Percentiles rank a stretch among this genome's conserved stretches.
Conservation (phyloP, 2,113 vertebrate genomes). For the Oriolus oriolus region DNA sequence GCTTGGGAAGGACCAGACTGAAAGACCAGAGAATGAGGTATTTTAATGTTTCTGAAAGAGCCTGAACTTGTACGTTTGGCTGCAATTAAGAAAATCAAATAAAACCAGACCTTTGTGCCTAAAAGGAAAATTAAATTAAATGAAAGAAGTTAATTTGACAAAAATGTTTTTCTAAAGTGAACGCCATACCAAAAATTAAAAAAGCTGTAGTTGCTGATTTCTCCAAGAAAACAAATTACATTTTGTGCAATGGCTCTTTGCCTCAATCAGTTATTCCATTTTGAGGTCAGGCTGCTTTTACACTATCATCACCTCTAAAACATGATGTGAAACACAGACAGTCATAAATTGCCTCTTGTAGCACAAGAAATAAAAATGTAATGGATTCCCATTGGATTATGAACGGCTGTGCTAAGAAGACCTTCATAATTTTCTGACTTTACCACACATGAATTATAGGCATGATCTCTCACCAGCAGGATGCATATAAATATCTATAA, state of each 20-base stretch:
- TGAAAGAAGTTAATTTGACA: background rate
- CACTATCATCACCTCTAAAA: constrained; percentile 22
- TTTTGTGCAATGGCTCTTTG: background rate
- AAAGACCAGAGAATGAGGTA: background rate
- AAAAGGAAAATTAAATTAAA: background rate
- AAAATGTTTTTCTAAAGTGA: background rate
- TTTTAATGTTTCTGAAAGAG: background rate
- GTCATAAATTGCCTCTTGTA: constrained; percentile 30
- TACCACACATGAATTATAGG: constrained; percentile 40
- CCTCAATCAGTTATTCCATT: background rate
- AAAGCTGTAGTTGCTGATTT: background rate
- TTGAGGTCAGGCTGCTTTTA: constrained; percentile 41
- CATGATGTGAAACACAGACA: constrained; percentile 6
- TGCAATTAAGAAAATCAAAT: background rate
- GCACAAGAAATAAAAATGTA: constrained; percentile 26
- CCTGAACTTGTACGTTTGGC: background rate
- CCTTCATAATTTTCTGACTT: constrained; percentile 40
- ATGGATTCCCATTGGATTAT: constrained; percentile 48
- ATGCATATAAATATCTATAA: constrained; percentile 44
- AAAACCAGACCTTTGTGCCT: background rate
- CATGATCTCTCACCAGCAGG: constrained; percentile 22
- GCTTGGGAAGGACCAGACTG: background rate
- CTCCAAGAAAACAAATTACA: background rate
- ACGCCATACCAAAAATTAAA: background rate
- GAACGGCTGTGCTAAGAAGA: constrained; percentile 30